phyloP scores from a whole-genome alignment of 1,140 invertebrate genomes.

The Nasonia longicornis region DNA sequence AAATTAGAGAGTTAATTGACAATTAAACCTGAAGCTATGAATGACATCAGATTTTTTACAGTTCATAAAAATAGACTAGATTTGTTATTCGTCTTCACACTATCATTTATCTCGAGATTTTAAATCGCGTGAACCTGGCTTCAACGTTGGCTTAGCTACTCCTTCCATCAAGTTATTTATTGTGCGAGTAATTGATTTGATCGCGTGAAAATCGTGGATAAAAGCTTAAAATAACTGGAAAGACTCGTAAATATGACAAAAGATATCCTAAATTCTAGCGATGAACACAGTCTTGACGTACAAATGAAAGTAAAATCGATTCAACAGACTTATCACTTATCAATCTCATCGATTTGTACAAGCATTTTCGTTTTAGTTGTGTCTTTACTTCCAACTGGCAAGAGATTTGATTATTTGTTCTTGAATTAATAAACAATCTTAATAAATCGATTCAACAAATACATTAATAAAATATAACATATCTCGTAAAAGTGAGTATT shows the following conservation, averaged over 20 bases:
- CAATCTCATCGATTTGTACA: constrained; percentile 1
- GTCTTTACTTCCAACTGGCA: not conserved
- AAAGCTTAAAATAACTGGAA: constrained; percentile 29
- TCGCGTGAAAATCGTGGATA: not conserved
- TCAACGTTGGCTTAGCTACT: not conserved
- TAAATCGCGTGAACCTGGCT: not conserved
- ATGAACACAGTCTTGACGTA: constrained; percentile 45
- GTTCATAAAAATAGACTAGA: not conserved
- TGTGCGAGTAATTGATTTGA: not conserved
- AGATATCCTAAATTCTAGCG: constrained; percentile 12
- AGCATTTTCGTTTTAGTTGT: not conserved
- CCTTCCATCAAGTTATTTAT: not conserved
- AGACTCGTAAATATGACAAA: constrained; percentile 6
- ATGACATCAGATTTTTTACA: not conserved
- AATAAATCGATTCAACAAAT: not conserved
- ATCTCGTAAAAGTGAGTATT: not conserved
- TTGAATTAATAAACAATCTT: not conserved
- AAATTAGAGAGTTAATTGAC: not conserved
- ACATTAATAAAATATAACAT: not conserved
- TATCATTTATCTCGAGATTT: no score
- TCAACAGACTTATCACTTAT: not conserved
- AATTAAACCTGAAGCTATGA: not conserved
- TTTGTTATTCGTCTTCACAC: not conserved
- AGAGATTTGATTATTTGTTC: not conserved
- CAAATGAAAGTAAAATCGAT: constrained; percentile 9